Base-by-base conservation (phyloP, 2,113 vertebrate genomes). In the Oophaga pumilio region DNA sequence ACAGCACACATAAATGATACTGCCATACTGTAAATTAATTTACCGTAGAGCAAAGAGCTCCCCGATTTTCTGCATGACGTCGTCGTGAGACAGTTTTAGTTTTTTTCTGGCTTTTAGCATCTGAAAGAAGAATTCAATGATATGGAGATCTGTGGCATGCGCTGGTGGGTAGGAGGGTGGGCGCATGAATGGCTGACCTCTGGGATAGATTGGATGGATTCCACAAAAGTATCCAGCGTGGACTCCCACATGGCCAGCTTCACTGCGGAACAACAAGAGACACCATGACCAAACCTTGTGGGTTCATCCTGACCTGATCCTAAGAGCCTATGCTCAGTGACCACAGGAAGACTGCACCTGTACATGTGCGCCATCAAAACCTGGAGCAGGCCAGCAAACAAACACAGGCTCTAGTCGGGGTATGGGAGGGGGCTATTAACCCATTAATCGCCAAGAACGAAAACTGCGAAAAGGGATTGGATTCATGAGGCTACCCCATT, bases 241-340 rank as follows among this genome's bases (percentile, higher is more conserved):
- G 97, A 95, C 90, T 99, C 98, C 98, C 98, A 99, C 92, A 99
- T 99, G 22, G 97, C 98, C 92, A 99, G 93, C 91, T 99, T 99
- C 85, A 99, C 98, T 99, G 92, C 68, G 92, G 71, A 66, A 92
- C 33, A 73, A 20, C 20, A 85, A 26, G 85, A 87, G 7, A 85
- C 60, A 33, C 28, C 4, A 81, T 11, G 4, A 11, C 43, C 4
- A 60, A 43, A 43, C 33, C 33, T 43, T 5, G 33, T 5, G 5
- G 33, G 33, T 43, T 43, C 33, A 43, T 43, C 33, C 33, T 43
- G 33, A 43, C 33, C 33, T 2, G 33, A 43, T 43, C 33, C 33
- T 43, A 43, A 43, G 33, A 43, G 33, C 33, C 5, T 43, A 43
- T 43, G 33, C 33, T 43, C 33, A 43, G 33, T 43, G 33, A 43